phyloP scores from a whole-genome alignment of 2,888 invertebrate genomes.

The Neoaliturus tenellus region DNA sequence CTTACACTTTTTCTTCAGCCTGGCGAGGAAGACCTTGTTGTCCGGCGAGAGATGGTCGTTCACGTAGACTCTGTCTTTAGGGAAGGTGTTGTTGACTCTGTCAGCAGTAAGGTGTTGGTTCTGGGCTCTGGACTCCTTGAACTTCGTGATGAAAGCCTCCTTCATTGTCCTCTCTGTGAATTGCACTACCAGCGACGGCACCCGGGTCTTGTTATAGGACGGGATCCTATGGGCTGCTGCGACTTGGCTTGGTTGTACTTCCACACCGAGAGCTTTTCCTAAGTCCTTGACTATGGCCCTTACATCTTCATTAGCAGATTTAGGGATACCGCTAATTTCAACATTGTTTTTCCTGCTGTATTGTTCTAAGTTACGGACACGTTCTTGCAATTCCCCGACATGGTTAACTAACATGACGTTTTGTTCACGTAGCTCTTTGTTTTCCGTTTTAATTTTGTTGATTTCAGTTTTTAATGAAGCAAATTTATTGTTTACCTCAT shows the following conservation, averaged over 20 bases:
- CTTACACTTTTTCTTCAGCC: slow-evolving; percentile 32
- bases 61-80: not conserved
- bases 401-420: not conserved
- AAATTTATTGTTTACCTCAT: not conserved
- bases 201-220: not conserved
- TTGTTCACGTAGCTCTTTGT: not conserved
- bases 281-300: not conserved
- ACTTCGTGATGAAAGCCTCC: slow-evolving; percentile 15
- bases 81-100: slow-evolving; percentile 17
- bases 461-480: not conserved
- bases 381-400: not conserved
- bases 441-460: not conserved
- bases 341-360: not conserved
- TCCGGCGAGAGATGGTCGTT: slow-evolving; percentile 48
- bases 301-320: not conserved
- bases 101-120: not conserved
- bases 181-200: slow-evolving; percentile 25
- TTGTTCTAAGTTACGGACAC: not conserved
- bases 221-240: slow-evolving; percentile 39
- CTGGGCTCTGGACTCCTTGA: not conserved
- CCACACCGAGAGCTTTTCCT: not conserved
- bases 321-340: not conserved
- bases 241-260: not conserved
- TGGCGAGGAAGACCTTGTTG: slow-evolving; percentile 30
- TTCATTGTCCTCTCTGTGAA: not conserved